These are phyloP conservation scores for Drosophila leontia DNA, from an alignment of 1,140 invertebrate species.

Conservation along the genomic window DNA sequence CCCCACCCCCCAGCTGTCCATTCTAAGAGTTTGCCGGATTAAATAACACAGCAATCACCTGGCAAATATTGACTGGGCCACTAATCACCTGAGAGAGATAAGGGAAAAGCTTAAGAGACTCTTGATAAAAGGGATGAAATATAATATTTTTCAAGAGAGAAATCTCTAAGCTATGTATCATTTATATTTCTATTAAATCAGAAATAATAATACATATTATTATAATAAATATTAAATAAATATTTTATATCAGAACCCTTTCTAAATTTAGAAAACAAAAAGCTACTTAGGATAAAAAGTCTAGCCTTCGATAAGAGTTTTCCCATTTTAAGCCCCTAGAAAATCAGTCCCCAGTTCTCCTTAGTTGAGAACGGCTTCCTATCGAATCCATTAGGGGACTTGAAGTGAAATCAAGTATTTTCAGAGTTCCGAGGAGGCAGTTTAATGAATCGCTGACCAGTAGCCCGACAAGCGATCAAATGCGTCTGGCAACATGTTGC, in stretches of 20 bases:
- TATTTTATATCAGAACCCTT: background rate
- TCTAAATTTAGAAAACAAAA: background rate
- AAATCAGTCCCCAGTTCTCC: background rate
- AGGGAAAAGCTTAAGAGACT: background rate
- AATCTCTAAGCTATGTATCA: background rate
- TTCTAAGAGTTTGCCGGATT: constrained; percentile 13
- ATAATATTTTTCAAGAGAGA: background rate
- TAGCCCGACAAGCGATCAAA: constrained; percentile 42
- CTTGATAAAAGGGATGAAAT: constrained; percentile 6
- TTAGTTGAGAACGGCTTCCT: background rate
- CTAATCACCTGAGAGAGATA: constrained; percentile 18
- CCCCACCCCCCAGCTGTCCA: background rate
- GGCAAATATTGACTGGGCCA: constrained; percentile 45
- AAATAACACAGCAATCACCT: constrained; percentile 24
- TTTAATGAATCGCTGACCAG: constrained; percentile 26
- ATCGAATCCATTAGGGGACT: constrained; percentile 5
- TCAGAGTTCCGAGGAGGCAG: constrained; percentile 9
- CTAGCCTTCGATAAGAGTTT: constrained; percentile 1
- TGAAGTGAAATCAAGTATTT: background rate
- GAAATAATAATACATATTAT: too few species aligned
- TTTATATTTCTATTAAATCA: background rate
- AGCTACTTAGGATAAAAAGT: background rate
- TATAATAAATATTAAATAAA: too few species aligned
- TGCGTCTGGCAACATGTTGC: constrained; percentile 68
- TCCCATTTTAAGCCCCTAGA: background rate